phyloP scores from a whole-genome alignment of 2,113 vertebrate species.

The Toxostoma redivivum region DNA sequence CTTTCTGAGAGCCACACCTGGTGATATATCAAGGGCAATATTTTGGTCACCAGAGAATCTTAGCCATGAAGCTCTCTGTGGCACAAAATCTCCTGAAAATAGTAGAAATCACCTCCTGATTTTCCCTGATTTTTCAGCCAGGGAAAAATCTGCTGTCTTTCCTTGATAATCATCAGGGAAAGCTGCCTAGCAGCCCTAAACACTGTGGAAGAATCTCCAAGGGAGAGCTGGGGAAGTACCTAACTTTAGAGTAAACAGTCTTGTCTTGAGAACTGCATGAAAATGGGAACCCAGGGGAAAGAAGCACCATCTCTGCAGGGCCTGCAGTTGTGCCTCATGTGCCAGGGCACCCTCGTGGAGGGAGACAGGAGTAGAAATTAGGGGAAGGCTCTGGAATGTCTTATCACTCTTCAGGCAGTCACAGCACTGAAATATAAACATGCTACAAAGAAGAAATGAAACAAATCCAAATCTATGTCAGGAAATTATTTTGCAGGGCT shows the following conservation, averaged over 20 bases:
- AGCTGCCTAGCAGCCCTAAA: neutral
- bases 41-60: neutral
- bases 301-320: neutral
- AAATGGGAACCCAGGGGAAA: neutral
- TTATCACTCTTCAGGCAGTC: neutral
- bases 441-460: neutral
- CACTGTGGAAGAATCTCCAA: neutral
- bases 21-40: neutral
- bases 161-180: neutral
- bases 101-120: neutral
- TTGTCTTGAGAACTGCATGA: neutral
- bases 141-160: too few relatives aligned
- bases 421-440: neutral
- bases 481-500: neutral
- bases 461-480: neutral
- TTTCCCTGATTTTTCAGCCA: too few relatives aligned
- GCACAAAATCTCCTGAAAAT: neutral
- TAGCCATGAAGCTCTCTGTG: neutral
- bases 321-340: accelerated
- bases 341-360: neutral
- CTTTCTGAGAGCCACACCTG: neutral
- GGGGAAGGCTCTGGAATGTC: neutral
- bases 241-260: neutral
- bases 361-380: accelerated
- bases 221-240: neutral